Conservation (phyloP, 2,113 vertebrate genomes). For the Podarcis muralis region DNA sequence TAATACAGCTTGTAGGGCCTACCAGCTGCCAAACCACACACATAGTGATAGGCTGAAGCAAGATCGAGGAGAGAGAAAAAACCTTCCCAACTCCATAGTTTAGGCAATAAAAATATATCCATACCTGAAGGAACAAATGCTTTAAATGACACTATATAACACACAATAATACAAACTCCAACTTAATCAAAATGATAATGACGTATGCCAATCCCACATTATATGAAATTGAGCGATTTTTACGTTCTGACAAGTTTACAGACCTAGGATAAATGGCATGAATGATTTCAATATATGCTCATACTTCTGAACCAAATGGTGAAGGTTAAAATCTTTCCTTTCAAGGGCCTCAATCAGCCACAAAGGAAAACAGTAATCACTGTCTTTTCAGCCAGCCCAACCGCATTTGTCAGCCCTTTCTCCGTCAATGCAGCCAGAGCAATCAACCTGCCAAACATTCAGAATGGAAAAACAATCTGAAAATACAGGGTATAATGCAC, state of each 20-base stretch:
- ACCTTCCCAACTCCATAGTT: constrained; percentile 79
- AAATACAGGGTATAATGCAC: constrained; percentile 99
- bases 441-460: constrained; percentile 99
- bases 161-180: constrained; percentile 86
- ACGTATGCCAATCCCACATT: constrained; percentile 93
- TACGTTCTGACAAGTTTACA: constrained; percentile 99
- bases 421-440: constrained; percentile 97
- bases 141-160: constrained; percentile 82
- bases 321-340: constrained; percentile 99
- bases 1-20: constrained; percentile 92
- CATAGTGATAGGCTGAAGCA: constrained; percentile 82
- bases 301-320: constrained; percentile 96
- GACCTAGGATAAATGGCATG: constrained; percentile 97
- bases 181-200: constrained; percentile 99
- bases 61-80: constrained; percentile 66
- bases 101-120: constrained; percentile 82
- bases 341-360: constrained; percentile 99
- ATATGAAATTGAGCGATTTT: constrained; percentile 89
- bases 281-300: constrained; percentile 96
- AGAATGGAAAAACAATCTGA: constrained; percentile 99
- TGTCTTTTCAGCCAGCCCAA: constrained; percentile 98
- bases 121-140: constrained; percentile 81
- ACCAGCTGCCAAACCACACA: constrained; percentile 98
- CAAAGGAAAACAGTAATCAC: constrained; percentile 99
- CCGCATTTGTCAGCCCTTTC: constrained; percentile 96